Evolutionary conservation across 2,113 vertebrate species (phyloP), one percentile per base, ranked within the genome.

Genomic region (Ornithorhynchus anatinus): DNA sequence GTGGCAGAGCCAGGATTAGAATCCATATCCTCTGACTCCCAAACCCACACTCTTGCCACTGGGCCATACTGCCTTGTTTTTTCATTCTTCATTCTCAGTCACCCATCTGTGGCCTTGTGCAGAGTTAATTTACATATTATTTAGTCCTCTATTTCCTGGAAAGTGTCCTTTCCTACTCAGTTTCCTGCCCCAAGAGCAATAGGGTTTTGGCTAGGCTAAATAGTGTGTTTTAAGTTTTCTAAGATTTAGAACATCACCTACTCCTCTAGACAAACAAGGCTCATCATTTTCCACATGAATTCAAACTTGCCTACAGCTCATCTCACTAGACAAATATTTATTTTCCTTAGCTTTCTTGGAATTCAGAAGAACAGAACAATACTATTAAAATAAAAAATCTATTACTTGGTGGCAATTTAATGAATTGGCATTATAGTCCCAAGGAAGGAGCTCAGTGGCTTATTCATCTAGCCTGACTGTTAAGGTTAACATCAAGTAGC

Each of bases 381-480:
- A 37, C 78, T 42, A 75, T 83, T 83, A 65, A 54, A 37, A 62
- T 63, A 45, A 63, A 59, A 81, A 51, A 81, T 79, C 56, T 85
- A 69, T 54, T 85, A 52, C 62, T 85, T 63, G 51, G 59, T 39
- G 62, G 69, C 69, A 38, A 72, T 79, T 75, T 87, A 79, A 85
- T 77, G 72, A 67, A 67, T 81, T 81, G 81, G 47, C 47, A 72
- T 59, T 40, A n/a, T 72, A 63, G 2, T 69, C 35, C 40, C 77
- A 66, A 59, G 44, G 69, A 77, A 59, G 45, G 47, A 57, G 47
- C 47, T 10, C 12, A 37, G 79, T 43, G 69, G 67, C 66, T 79
- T 43, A 69, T 73, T 85, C 75, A 75, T 56, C 20, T 80, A 59
- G 59, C 42, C 48, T 71, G 42, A 77, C 66, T 52, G 60, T 77